Evolutionary conservation across 2,113 vertebrate species (phyloP).

Genomic region (Protomyctophum bolini): DNA sequence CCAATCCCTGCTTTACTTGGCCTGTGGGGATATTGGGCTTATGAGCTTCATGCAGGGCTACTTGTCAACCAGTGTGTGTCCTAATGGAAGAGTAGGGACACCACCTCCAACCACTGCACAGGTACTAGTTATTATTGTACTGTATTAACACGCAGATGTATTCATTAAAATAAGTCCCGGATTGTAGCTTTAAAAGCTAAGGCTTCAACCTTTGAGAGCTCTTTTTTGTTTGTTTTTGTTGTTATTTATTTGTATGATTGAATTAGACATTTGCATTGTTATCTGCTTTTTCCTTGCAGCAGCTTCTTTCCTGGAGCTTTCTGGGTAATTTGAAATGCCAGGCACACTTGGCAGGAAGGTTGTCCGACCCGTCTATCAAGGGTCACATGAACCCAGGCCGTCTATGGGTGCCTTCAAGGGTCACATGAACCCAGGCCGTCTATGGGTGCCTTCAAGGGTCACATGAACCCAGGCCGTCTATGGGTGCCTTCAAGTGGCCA

Average conservation of each 20-base stretch:
- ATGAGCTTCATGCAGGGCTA: no score
- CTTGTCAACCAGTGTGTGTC: no score
- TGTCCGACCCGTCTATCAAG: constrained; percentile 45
- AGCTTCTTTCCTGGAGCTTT: not conserved
- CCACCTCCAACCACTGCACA: no score
- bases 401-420: constrained; percentile 60
- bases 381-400: constrained; percentile 46
- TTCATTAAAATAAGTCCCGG: no score
- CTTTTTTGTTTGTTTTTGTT: no score
- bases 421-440: constrained; percentile 45
- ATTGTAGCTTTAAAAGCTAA: no score
- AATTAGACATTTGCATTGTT: constrained; percentile 26
- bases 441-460: constrained; percentile 61
- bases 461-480: constrained; percentile 40
- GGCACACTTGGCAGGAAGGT: constrained; percentile 33
- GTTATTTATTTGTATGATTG: constrained; percentile 17
- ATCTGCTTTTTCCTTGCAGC: constrained; percentile 5
- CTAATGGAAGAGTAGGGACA: no score
- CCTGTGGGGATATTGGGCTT: no score
- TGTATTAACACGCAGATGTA: no score
- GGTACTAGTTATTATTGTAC: no score
- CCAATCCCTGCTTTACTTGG: no score
- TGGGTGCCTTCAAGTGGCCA: constrained; percentile 63
- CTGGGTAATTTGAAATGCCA: constrained; percentile 18
- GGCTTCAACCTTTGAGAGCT: no score